These are phyloP conservation scores for Smittia aterrima DNA, from an alignment of 2,888 invertebrate species.

Conservation along the genomic window DNA sequence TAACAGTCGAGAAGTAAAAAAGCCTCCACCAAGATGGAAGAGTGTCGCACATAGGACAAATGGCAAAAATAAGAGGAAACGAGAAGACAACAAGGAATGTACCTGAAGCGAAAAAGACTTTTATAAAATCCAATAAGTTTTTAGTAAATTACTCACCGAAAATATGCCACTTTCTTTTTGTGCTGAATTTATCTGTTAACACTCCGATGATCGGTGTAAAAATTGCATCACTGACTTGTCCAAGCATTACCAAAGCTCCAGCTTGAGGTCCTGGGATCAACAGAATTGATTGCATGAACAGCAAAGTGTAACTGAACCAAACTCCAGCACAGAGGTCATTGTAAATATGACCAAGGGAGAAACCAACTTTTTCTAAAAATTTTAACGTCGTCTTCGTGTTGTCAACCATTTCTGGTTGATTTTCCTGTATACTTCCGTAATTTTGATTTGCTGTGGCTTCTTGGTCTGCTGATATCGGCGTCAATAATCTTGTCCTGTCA, in stretches of 20 bases:
- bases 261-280: constrained; percentile 59
- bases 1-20: constrained; percentile 59
- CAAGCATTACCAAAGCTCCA: constrained; percentile 69
- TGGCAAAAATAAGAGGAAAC: constrained; percentile 76
- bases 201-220: constrained; percentile 83
- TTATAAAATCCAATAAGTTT: constrained; percentile 52
- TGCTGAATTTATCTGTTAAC: constrained; percentile 74
- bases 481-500: constrained; percentile 13
- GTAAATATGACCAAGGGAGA: constrained; percentile 79
- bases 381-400: constrained; percentile 43
- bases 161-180: constrained; percentile 81
- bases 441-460: not conserved
- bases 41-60: constrained; percentile 62
- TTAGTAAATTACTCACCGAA: constrained; percentile 52
- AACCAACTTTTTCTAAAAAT: constrained; percentile 55
- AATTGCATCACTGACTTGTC: constrained; percentile 67
- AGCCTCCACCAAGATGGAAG: constrained; percentile 59
- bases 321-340: constrained; percentile 94
- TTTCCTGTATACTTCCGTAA: constrained; percentile 35
- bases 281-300: constrained; percentile 71
- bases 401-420: not conserved
- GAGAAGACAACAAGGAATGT: constrained; percentile 66
- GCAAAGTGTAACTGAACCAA: constrained; percentile 92
- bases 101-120: constrained; percentile 47
- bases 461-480: not conserved